phyloP scores from a whole-genome alignment of 2,113 vertebrate species.

The Syngnathus typhle region DNA sequence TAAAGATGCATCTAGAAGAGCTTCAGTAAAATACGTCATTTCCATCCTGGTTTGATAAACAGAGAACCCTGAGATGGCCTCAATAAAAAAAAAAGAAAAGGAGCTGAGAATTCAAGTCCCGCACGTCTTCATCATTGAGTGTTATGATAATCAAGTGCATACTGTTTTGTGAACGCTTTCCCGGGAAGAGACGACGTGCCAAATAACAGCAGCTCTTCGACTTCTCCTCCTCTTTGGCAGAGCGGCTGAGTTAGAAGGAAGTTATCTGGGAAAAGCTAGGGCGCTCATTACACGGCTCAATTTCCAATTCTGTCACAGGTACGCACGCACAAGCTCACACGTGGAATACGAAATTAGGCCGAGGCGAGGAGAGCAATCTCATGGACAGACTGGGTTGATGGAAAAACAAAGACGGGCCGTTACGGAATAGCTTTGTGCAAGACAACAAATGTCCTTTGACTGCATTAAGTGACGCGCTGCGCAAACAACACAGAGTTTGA shows the following conservation, averaged over 20 bases:
- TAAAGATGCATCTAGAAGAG: neutral
- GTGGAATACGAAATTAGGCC: conserved; percentile 59
- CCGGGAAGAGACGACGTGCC: conserved; percentile 29
- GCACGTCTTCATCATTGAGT: conserved; percentile 19
- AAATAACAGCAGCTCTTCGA: conserved; percentile 24
- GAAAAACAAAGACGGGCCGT: conserved; percentile 42
- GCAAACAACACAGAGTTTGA: conserved; percentile 25
- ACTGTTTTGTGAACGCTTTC: conserved; percentile 28
- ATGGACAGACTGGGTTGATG: conserved; percentile 51
- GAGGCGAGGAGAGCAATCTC: conserved; percentile 52
- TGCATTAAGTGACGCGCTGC: conserved; percentile 11
- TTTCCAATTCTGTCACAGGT: conserved; percentile 66
- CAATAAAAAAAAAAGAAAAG: conserved; percentile 8
- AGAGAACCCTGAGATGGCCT: conserved; percentile 54
- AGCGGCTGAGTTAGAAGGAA: conserved; percentile 48
- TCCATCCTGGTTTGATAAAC: conserved; percentile 21
- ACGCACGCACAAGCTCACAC: conserved; percentile 28
- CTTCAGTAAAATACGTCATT: neutral
- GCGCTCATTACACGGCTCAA: conserved; percentile 63
- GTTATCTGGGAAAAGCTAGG: conserved; percentile 53
- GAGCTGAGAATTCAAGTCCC: conserved; percentile 11
- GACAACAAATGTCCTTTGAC: conserved; percentile 38
- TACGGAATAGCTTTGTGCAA: conserved; percentile 38
- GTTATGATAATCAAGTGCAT: conserved; percentile 46
- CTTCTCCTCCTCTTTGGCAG: conserved; percentile 54